These are phyloP conservation scores for Trichosurus vulpecula DNA, from an alignment of 2,797 vertebrate genomes.

Conservation along the genomic window DNA sequence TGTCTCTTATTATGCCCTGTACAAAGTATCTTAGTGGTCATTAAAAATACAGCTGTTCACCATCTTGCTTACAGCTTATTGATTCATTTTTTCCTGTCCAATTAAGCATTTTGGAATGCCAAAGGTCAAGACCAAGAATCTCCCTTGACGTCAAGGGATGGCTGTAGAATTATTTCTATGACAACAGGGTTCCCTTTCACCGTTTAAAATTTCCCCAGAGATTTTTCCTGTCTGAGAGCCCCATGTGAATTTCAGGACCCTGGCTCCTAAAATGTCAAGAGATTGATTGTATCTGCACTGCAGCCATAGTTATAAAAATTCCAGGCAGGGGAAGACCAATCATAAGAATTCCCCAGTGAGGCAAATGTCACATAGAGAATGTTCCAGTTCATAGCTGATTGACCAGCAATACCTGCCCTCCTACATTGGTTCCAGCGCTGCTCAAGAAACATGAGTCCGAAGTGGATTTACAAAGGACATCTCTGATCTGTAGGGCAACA, in stretches of 20 bases:
- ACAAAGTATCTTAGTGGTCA: not conserved
- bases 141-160: not conserved
- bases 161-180: not conserved
- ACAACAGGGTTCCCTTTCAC: conserved; percentile 10
- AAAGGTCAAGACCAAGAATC: conserved; percentile 40
- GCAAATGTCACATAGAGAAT: not conserved
- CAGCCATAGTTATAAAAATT: not conserved
- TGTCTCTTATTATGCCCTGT: not conserved
- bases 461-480: not conserved
- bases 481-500: not conserved
- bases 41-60: not conserved
- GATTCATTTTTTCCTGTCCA: conserved; percentile 32
- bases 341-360: conserved; percentile 17
- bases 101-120: not conserved
- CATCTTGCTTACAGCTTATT: conserved; percentile 37
- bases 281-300: not conserved
- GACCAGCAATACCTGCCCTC: not conserved
- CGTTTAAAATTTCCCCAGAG: not conserved
- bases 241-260: not conserved
- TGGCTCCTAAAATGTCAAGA: not conserved
- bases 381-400: not conserved
- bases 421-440: not conserved
- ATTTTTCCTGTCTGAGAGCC: not conserved
- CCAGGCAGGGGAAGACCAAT: conserved; percentile 39
- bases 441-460: not conserved